Evolutionary conservation across 1,140 invertebrate genomes (phyloP).

Genomic region (Popillia japonica): DNA sequence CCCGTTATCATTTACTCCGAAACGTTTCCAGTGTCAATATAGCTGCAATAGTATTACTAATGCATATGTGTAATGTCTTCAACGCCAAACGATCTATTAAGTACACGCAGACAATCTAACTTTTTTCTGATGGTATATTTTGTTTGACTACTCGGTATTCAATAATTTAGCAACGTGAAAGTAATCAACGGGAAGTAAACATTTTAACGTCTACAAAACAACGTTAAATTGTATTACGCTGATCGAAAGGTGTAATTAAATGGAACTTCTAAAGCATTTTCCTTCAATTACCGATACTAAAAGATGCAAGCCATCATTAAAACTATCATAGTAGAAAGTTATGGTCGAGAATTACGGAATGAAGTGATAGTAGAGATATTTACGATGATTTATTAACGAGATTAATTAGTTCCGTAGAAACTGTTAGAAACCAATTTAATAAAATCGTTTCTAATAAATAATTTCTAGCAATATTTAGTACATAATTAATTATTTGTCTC

Average conservation of each 20-base stretch:
- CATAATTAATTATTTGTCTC: too few species aligned
- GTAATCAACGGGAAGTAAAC: background rate
- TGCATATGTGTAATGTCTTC: too few species aligned
- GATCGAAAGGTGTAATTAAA: background rate
- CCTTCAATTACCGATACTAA: slow-evolving; percentile 1
- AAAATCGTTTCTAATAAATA: background rate
- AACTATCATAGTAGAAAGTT: background rate
- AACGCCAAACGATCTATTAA: background rate
- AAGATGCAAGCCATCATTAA: slow-evolving; percentile 1
- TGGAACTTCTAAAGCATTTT: background rate
- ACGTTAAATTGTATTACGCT: background rate
- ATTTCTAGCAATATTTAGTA: background rate
- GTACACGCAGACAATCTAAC: background rate
- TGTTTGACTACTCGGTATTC: background rate
- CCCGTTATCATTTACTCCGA: too few species aligned
- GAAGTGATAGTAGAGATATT: slow-evolving; percentile 3
- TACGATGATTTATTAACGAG: background rate
- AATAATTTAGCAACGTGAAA: background rate
- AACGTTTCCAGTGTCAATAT: too few species aligned
- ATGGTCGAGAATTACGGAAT: background rate
- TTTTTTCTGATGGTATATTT: background rate
- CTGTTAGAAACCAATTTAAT: background rate
- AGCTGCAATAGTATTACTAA: too few species aligned
- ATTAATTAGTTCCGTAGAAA: background rate
- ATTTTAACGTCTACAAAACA: background rate